Base-by-base conservation (phyloP, 2,113 vertebrate species). In the Tenebrosternarchus preto region DNA sequence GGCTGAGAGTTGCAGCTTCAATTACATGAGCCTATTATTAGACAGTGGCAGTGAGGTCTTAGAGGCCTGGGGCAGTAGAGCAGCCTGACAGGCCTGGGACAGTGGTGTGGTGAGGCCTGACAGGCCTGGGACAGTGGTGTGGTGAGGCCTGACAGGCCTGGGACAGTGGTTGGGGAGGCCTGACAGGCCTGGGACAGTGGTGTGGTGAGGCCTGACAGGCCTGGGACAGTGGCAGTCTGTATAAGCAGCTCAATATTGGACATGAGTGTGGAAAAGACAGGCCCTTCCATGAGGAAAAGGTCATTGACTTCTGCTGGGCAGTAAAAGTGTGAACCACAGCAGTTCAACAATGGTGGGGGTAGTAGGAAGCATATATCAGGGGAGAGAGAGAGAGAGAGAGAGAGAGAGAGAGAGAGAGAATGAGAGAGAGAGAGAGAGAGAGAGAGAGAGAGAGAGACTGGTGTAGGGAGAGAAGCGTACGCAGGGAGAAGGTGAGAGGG, bases 221-320 rank as follows among this genome's bases (percentile, higher is more conserved):
- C 12, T 50, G 43, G 43, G 43, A 2, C 43, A 50, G 5, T 50
- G 15, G 43, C 9, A 86, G 85, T 88, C 90, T 87, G 91, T 88
- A 91, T 88, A 84, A 87, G 77, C 73, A 90, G 88, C 90, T 88
- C 92, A 89, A 89, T 92, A 92, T 91, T 91, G 92, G 89, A 92
- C 89, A 88, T 90, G 91, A 92, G 91, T 91, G 90, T 86, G 89
- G 80, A 91, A 84, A 87, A 87, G 90, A 87, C 89, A 85, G 85
- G 90, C 83, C 43, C 88, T 81, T 81, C 84, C 87, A 86, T 90
- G 84, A 84, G 87, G 89, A 91, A 93, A 93, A 92, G 92, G 92
- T 92, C 91, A 92, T 39, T 31, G 88, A 86, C 89, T 89, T 90
- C 82, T 75, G 87, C 81, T 88, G 88, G 89, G 87, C 88, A 88